Percentiles rank a stretch among this genome's conserved stretches.
phyloP scores from a whole-genome alignment of 2,113 vertebrate species.

The Equus quagga region DNA sequence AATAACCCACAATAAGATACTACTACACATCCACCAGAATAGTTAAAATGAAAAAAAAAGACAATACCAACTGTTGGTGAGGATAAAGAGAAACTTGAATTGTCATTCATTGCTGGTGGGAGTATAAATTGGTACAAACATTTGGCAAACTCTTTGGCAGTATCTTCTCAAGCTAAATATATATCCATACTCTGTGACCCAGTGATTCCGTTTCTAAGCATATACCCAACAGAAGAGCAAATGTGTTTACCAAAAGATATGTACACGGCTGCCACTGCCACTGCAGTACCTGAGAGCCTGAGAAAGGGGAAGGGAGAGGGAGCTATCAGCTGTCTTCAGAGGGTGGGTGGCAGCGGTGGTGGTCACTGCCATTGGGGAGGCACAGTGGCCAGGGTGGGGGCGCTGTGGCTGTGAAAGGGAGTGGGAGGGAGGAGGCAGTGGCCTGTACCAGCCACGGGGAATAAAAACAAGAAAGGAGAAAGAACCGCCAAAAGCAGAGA shows the following conservation, averaged over 20 bases:
- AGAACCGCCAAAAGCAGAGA: background rate
- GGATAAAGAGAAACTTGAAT: background rate
- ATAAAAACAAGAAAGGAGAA: background rate
- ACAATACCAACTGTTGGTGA: background rate
- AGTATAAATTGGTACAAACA: background rate
- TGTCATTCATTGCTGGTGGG: background rate
- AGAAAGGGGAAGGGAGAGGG: background rate
- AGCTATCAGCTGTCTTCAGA: background rate
- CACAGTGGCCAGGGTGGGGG: background rate
- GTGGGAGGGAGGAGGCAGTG: background rate
- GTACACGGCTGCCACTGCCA: background rate
- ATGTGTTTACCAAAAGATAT: background rate
- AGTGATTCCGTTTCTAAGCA: background rate
- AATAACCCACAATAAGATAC: background rate
- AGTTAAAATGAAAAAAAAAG: background rate
- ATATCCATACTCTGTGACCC: background rate
- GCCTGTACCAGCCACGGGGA: background rate
- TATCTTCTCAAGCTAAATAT: background rate
- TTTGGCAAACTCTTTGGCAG: background rate
- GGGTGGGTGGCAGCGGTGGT: background rate
- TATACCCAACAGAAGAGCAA: background rate
- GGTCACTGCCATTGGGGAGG: background rate
- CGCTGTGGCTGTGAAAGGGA: background rate
- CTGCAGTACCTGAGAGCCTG: background rate
- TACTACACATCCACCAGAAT: background rate